Conservation (phyloP, 2,797 vertebrate species). For the Vespertilio murinus region DNA sequence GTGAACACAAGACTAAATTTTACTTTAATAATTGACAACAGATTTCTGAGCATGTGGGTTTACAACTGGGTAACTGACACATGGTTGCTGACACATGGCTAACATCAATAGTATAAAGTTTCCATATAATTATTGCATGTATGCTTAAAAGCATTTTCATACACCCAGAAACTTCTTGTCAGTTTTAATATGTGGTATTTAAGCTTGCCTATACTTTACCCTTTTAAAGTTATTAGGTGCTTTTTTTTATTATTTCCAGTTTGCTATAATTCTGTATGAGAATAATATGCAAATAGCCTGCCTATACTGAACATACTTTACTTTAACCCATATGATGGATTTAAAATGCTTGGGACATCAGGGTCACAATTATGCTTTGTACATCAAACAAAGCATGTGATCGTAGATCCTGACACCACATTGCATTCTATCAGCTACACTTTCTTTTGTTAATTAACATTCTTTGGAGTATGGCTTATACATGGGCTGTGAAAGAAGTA, state of each 20-base stretch:
- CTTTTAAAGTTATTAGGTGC: neutral
- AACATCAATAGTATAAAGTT: neutral
- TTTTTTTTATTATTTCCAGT: constrained; percentile 21
- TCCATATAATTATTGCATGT: neutral
- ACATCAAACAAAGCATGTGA: neutral
- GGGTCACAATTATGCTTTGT: neutral
- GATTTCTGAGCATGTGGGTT: neutral
- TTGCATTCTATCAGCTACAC: neutral
- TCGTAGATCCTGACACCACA: neutral
- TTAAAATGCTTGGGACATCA: neutral
- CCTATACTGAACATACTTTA: constrained; percentile 6
- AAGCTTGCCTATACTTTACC: neutral
- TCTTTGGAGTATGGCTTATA: constrained; percentile 43
- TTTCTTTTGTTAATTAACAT: constrained; percentile 49
- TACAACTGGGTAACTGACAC: neutral
- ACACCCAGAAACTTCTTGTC: neutral
- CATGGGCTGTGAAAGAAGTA: constrained; percentile 26
- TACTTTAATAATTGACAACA: neutral
- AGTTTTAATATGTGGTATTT: constrained; percentile 1
- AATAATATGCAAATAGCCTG: neutral
- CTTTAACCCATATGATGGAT: neutral
- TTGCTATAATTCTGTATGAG: neutral
- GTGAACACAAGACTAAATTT: constrained; percentile 7
- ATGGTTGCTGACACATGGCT: neutral
- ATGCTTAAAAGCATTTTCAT: neutral